Evolutionary conservation across 2,797 vertebrate genomes (phyloP).

Genomic region (Holocentrus rufus): DNA sequence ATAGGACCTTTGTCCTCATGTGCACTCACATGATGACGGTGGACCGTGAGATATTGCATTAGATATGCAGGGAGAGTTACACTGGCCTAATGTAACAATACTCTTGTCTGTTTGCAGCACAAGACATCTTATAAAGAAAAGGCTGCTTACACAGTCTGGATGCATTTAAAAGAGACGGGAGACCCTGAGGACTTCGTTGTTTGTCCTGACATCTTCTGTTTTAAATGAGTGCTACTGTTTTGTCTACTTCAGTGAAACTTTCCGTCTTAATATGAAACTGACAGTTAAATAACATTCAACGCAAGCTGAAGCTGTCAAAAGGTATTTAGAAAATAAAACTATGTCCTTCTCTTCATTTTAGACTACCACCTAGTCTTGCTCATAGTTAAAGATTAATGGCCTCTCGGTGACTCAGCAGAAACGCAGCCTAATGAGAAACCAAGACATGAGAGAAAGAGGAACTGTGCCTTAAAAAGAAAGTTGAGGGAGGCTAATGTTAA

Average conservation of each 20-base stretch:
- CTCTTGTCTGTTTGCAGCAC: constrained; percentile 25
- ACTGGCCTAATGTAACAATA: constrained; percentile 3
- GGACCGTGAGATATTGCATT: constrained; percentile 18
- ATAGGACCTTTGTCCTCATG: constrained; percentile 53
- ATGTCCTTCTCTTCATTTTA: constrained; percentile 23
- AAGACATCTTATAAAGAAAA: neutral
- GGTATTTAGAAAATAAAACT: constrained; percentile 26
- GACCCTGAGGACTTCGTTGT: neutral
- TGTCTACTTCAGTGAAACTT: neutral
- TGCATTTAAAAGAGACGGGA: too few relatives aligned
- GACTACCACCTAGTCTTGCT: constrained; percentile 32
- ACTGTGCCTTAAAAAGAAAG: constrained; percentile 19
- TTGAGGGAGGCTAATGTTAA: too few relatives aligned
- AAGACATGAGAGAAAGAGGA: constrained; percentile 37
- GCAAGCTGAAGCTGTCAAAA: constrained; percentile 22
- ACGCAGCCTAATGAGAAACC: constrained; percentile 34
- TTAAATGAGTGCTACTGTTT: neutral
- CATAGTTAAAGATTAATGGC: constrained; percentile 71
- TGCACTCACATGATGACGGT: constrained; percentile 47
- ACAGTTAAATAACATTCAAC: neutral
- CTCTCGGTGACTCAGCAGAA: constrained; percentile 70
- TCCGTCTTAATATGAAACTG: neutral
- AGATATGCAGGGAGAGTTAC: constrained; percentile 22
- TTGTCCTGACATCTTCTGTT: neutral
- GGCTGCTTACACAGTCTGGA: neutral